Percentiles rank a stretch among this genome's conserved stretches.
phyloP scores from a whole-genome alignment of 2,888 invertebrate species.

The Nasonia oneida region DNA sequence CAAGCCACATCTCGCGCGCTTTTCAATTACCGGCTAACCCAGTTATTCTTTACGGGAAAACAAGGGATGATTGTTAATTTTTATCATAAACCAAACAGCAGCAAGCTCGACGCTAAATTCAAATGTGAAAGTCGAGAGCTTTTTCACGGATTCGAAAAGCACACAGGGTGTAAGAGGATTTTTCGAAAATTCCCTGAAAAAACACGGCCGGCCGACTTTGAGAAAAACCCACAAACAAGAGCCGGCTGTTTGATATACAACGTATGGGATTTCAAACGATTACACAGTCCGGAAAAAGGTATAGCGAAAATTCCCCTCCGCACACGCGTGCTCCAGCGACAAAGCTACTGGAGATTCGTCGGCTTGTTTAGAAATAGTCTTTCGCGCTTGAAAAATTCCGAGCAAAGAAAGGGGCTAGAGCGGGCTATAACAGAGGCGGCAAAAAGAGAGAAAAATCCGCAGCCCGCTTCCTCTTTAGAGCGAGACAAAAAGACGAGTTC shows the following conservation, averaged over 20 bases:
- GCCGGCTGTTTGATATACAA: no score
- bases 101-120: neutral
- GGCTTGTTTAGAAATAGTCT: neutral
- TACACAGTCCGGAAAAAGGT: neutral
- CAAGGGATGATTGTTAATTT: neutral
- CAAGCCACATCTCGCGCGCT: no score
- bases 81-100: neutral
- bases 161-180: neutral
- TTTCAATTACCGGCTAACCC: neutral
- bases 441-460: slow-evolving; percentile 21
- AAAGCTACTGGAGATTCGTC: neutral
- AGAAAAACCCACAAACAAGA: neutral
- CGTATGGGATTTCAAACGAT: neutral
- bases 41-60: neutral
- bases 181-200: no score
- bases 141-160: neutral
- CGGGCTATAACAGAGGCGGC: neutral
- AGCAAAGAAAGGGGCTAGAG: slow-evolving; percentile 5
- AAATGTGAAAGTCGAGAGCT: neutral
- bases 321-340: neutral
- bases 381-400: slow-evolving; percentile 21
- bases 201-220: neutral
- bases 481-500: slow-evolving; percentile 40
- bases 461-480: slow-evolving; percentile 15
- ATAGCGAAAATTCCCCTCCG: neutral